Percentiles rank a stretch among this genome's conserved stretches.
Evolutionary conservation across 2,888 invertebrate species (phyloP).

Genomic region (Bedellia somnulentella): DNA sequence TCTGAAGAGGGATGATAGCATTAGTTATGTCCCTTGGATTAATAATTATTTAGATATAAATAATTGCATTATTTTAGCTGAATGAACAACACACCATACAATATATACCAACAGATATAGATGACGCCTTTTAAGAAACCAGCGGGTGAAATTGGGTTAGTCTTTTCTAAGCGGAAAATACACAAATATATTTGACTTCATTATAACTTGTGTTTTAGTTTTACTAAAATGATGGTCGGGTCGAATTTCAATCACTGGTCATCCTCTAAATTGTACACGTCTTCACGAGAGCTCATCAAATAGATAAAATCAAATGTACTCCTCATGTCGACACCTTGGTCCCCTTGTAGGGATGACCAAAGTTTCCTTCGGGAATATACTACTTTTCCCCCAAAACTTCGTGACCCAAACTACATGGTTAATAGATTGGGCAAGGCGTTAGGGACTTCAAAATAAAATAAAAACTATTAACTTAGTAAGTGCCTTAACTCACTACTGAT

Average conservation of each 20-base stretch:
- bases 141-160: no score
- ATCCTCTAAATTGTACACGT: background rate
- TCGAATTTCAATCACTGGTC: background rate
- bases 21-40: no score
- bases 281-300: background rate
- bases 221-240: background rate
- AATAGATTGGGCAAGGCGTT: conserved; percentile 24
- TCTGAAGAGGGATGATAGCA: no score
- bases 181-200: background rate
- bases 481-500: no score
- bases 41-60: no score
- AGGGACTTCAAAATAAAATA: conserved; percentile 16
- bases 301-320: conserved; percentile 15
- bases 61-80: no score
- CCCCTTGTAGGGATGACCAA: conserved; percentile 11
- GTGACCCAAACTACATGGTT: conserved; percentile 19
- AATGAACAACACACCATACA: no score
- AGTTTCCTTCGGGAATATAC: conserved; percentile 25
- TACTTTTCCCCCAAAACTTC: conserved; percentile 21
- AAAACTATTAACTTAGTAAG: no score
- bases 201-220: background rate
- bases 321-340: conserved; percentile 31
- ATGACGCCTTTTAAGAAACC: no score
- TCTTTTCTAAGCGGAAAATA: no score
- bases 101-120: no score